Conservation (phyloP, 2,888 invertebrate genomes). For the Metacarcinus magister region DNA sequence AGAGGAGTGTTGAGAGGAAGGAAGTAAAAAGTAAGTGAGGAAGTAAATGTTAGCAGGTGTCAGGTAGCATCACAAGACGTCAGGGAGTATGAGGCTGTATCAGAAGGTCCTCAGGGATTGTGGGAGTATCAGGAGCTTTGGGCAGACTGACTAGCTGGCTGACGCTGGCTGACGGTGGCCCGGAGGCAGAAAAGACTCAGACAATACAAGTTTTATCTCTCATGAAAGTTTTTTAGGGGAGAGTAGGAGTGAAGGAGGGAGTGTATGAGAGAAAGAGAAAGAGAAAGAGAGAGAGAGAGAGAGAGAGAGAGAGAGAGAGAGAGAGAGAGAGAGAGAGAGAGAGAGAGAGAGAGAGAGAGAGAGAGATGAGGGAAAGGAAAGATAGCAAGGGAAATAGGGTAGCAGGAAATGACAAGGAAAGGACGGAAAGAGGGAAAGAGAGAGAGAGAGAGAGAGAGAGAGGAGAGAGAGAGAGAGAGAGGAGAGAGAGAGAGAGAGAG, state of each 20-base stretch:
- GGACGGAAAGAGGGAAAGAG: no score
- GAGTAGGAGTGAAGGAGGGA: background rate
- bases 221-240: background rate
- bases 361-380: background rate
- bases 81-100: background rate
- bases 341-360: slow-evolving; percentile 2
- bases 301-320: background rate
- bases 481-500: background rate
- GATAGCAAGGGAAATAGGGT: no score
- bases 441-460: background rate
- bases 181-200: background rate
- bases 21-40: no score
- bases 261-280: background rate
- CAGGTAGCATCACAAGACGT: background rate
- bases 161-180: background rate
- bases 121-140: background rate
- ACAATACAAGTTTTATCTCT: slow-evolving; percentile 17
- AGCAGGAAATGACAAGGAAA: no score
- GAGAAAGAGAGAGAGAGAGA: background rate
- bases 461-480: no score
- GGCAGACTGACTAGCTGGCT: no score
- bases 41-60: background rate
- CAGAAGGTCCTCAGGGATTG: background rate
- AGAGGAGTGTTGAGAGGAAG: no score
- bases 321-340: background rate